These are phyloP conservation scores for Charadrius vociferus DNA, from an alignment of 2,113 vertebrate species.

Conservation along the genomic window DNA sequence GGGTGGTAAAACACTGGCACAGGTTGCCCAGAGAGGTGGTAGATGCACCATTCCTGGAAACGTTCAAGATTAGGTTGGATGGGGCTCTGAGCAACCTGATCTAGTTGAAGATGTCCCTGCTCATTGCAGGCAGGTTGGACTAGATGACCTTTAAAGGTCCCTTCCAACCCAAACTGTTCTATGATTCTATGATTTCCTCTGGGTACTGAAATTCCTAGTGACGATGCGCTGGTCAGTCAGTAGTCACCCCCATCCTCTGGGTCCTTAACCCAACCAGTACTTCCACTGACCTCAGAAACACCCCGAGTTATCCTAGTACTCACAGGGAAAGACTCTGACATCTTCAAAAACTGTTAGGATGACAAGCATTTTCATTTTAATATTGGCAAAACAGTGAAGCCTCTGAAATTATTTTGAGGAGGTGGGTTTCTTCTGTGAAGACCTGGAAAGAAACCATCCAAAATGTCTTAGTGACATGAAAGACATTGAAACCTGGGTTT, in stretches of 20 bases:
- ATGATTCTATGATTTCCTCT: not conserved
- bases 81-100: not conserved
- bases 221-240: accelerated
- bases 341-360: not conserved
- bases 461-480: not conserved
- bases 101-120: not conserved
- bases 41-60: not conserved
- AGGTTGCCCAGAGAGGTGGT: not conserved
- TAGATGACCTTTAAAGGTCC: not conserved
- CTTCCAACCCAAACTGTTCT: not conserved
- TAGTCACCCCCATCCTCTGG: not conserved
- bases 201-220: not conserved
- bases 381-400: not conserved
- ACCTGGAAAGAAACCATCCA: not conserved
- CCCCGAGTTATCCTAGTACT: not conserved
- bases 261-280: not conserved
- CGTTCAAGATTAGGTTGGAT: not conserved
- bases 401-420: not conserved
- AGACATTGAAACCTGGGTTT: not conserved
- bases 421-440: not conserved
- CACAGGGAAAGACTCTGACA: not conserved
- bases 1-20: not conserved
- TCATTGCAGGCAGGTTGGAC: not conserved
- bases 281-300: not conserved
- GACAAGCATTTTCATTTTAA: not conserved